Evolutionary conservation across 1,140 invertebrate species (phyloP).

Genomic region (Prorops nasuta): DNA sequence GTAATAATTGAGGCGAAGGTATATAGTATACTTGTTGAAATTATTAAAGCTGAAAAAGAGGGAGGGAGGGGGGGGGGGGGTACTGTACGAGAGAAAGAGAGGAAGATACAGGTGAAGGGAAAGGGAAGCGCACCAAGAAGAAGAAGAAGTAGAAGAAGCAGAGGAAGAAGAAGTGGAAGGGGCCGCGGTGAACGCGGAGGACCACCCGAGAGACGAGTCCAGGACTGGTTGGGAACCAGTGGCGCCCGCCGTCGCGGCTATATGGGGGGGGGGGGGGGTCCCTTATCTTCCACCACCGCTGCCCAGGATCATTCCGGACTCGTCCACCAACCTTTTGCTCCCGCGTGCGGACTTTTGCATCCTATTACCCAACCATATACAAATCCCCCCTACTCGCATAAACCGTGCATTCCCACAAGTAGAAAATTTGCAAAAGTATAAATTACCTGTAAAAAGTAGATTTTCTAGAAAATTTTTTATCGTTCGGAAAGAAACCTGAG

Average conservation of each 20-base stretch:
- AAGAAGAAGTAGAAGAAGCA: not conserved
- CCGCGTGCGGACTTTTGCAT: constrained; percentile 27
- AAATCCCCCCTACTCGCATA: too few species aligned
- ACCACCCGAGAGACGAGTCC: constrained; percentile 54
- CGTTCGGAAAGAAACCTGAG: constrained; percentile 7
- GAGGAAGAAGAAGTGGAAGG: constrained; percentile 18
- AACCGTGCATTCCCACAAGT: too few species aligned
- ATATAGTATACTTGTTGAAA: too few species aligned
- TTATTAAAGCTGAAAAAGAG: too few species aligned
- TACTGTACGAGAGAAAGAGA: not conserved
- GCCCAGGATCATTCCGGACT: constrained; percentile 39
- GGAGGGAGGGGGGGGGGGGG: too few species aligned
- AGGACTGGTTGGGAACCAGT: constrained; percentile 46
- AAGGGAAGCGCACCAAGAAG: not conserved
- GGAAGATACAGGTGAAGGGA: not conserved
- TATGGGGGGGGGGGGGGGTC: constrained; percentile 53
- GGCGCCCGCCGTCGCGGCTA: constrained; percentile 45
- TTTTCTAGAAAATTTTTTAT: constrained; percentile 14
- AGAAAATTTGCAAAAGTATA: too few species aligned
- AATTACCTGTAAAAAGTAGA: constrained; percentile 13
- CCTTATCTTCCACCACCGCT: constrained; percentile 49
- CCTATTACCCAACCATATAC: constrained; percentile 41
- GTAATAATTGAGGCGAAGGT: too few species aligned
- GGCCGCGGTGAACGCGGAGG: constrained; percentile 36
- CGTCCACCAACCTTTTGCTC: constrained; percentile 37